Base-by-base conservation (phyloP, 2,113 vertebrate genomes). In the Paedocypris sp. region DNA sequence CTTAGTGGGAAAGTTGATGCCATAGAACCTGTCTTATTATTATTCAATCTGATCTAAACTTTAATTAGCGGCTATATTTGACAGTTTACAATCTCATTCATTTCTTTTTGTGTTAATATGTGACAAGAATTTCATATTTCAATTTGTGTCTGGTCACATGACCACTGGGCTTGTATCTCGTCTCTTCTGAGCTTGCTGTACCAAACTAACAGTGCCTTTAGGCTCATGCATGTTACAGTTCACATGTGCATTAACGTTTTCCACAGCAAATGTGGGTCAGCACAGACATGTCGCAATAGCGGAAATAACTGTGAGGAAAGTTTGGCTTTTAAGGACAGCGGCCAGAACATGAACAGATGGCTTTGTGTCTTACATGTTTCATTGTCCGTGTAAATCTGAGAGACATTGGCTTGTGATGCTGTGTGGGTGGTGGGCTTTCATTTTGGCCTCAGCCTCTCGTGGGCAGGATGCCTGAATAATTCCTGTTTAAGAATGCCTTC, bases 381-480 rank as follows among this genome's bases (percentile, higher is more conserved):
- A 4, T 22, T 32, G 16, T 36, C n/a, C 8, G 2, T 41, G 43
- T 8, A 28, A n/a, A 22, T 39, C 11, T 26, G 16, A 22, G 26
- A 26, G 19, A 31, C 46, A 20, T 18, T 20, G 48, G 38, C 41
- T 19, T 49, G 5, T n/a, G 15, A 38, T 39, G 32, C 33, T 29
- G 13, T 26, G 26, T 43, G 16, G 33, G 60, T 8, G 36, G 32
- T 51, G 33, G n/a, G 42, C 11, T 26, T 43, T 42, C 23, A 58
- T 16, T n/a, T 43, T 43, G 39, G 54, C 28, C 28, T 20, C 4
- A 33, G 7, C 15, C 20, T 26, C 46, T 28, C 47, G 31, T 64
- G 39, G 61, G 61, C 31, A 54, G 29, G 9, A 20, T 36, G 26
- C 31, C 51, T 64, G 39, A 64, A 26, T n/a, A n/a, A n/a, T n/a